Percentiles rank a stretch among this genome's conserved stretches.
Conservation (phyloP, 2,113 vertebrate species). For the Pavo muticus region DNA sequence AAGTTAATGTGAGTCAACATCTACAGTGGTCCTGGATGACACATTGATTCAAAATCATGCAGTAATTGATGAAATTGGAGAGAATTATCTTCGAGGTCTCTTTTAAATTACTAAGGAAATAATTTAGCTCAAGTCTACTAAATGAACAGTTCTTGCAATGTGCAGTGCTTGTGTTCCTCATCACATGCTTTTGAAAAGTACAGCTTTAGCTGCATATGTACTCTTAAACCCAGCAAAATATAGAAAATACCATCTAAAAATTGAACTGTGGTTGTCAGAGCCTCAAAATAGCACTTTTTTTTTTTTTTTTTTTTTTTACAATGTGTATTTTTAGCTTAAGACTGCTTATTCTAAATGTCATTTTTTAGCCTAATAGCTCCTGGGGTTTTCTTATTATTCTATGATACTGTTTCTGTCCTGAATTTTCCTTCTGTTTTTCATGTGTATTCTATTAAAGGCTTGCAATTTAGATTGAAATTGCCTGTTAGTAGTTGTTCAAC, state of each 20-base stretch:
- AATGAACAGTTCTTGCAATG: background rate
- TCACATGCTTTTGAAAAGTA: background rate
- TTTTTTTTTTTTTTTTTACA: too few species aligned
- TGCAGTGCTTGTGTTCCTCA: background rate
- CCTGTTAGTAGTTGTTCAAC: too few species aligned
- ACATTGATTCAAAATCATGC: conserved; percentile 12
- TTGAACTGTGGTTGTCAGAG: background rate
- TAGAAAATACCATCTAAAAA: background rate
- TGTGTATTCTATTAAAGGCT: too few species aligned
- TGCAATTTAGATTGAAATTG: too few species aligned
- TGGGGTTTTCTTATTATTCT: too few species aligned
- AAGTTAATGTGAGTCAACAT: conserved; percentile 16
- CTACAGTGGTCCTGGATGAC: background rate
- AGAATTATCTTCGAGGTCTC: background rate
- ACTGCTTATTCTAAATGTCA: too few species aligned
- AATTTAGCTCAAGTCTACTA: background rate
- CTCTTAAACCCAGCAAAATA: background rate
- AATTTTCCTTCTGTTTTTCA: too few species aligned
- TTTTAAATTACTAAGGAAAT: background rate
- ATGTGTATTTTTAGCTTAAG: background rate
- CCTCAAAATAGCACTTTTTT: background rate
- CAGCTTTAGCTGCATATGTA: background rate
- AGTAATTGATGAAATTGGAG: background rate
- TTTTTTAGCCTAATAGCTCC: too few species aligned
- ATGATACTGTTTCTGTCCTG: too few species aligned